Percentiles rank a stretch among this genome's conserved stretches.
Evolutionary conservation across 1,140 invertebrate species (phyloP).

Genomic region (Stenopsyche tienmushanensis): DNA sequence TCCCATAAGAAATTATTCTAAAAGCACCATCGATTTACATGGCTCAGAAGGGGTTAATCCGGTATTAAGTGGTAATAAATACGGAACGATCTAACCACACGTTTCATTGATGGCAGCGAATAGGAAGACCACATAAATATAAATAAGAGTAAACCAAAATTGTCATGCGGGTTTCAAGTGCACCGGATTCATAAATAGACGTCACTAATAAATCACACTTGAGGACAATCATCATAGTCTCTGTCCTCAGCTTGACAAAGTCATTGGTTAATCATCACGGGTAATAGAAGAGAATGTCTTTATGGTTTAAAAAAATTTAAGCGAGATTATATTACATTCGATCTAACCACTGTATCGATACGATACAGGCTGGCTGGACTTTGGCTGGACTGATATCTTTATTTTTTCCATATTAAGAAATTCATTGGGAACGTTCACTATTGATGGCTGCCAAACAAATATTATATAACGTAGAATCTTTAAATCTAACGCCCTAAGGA

Average conservation of each 20-base stretch:
- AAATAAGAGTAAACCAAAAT: not conserved
- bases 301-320: no score
- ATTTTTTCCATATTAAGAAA: no score
- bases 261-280: not conserved
- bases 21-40: not conserved
- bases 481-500: no score
- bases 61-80: not conserved
- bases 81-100: not conserved
- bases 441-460: no score
- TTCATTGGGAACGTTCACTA: no score
- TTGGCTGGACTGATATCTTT: no score
- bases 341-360: no score
- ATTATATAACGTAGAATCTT: no score
- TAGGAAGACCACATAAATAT: not conserved
- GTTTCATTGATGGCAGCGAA: not conserved
- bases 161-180: conserved; percentile 16
- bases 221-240: conserved; percentile 6
- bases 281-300: not conserved
- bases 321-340: no score
- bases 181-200: conserved; percentile 11
- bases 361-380: no score
- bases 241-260: not conserved
- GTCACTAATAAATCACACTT: conserved; percentile 17
- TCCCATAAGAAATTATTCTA: not conserved
- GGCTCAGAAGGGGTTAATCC: not conserved